Percentiles rank a stretch among this genome's conserved stretches.
Evolutionary conservation across 2,888 invertebrate species (phyloP).

Genomic region (Ashinkailepas kermadecensis): DNA sequence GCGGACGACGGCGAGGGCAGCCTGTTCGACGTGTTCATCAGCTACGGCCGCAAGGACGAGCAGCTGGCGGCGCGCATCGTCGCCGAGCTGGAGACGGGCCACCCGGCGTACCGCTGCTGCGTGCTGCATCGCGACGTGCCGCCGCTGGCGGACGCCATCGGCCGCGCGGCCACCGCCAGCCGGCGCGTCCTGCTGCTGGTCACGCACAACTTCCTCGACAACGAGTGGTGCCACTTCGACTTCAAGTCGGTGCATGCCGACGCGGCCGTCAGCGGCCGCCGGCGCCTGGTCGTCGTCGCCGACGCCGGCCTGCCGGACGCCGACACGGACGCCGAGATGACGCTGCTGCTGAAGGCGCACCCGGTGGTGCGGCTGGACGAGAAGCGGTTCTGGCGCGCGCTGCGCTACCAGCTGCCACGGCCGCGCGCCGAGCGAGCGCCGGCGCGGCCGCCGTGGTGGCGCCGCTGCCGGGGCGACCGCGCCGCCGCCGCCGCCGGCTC

Average conservation of each 20-base stretch:
- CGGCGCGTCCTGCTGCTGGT: constrained; percentile 77
- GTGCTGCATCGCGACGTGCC: constrained; percentile 78
- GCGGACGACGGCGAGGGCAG: constrained; percentile 40
- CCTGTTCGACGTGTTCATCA: constrained; percentile 86
- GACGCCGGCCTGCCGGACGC: constrained; percentile 63
- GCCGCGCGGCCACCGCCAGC: constrained; percentile 56
- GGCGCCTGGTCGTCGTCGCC: constrained; percentile 71
- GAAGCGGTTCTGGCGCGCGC: constrained; percentile 86
- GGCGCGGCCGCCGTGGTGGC: background rate
- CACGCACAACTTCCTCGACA: constrained; percentile 75
- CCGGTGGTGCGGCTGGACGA: constrained; percentile 79
- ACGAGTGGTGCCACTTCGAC: constrained; percentile 83
- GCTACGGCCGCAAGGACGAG: constrained; percentile 88
- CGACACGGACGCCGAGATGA: constrained; percentile 75
- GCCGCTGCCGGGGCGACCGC: background rate
- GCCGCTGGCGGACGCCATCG: constrained; percentile 64
- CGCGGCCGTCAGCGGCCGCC: constrained; percentile 62
- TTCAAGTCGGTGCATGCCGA: constrained; percentile 82
- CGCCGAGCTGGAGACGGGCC: constrained; percentile 72
- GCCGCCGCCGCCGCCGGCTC: background rate
- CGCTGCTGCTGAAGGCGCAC: constrained; percentile 76
- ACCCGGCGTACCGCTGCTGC: constrained; percentile 69
- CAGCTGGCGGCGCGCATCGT: constrained; percentile 79
- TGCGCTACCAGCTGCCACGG: constrained; percentile 40
- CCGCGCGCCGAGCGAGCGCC: background rate